These are phyloP conservation scores for Acanthornis magna DNA, from an alignment of 2,797 vertebrate species.

Conservation along the genomic window DNA sequence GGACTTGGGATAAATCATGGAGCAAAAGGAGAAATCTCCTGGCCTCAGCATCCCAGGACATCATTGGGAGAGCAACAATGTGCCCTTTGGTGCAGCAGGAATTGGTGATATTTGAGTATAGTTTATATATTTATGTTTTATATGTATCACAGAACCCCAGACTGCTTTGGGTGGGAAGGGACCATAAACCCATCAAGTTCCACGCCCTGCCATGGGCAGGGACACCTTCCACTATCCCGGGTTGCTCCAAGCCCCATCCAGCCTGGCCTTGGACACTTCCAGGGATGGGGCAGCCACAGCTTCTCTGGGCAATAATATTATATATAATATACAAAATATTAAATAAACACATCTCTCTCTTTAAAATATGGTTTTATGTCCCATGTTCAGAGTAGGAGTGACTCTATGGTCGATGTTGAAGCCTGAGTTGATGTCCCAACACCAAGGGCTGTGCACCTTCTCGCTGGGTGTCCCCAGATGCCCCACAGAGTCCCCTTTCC, in stretches of 20 bases:
- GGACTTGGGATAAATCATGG: neutral
- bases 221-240: neutral
- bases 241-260: rapidly evolving
- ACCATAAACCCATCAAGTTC: neutral
- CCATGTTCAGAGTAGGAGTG: neutral
- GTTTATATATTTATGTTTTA: neutral
- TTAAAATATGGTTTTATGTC: neutral
- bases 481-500: neutral
- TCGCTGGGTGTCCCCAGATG: neutral
- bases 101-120: too few relatives aligned
- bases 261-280: neutral
- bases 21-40: neutral
- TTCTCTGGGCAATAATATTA: neutral
- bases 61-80: neutral
- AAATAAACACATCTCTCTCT: neutral
- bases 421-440: too few relatives aligned
- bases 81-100: neutral
- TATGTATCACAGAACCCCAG: neutral
- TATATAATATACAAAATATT: neutral
- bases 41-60: neutral
- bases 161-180: neutral
- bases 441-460: neutral
- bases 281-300: neutral
- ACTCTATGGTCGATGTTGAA: neutral
- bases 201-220: neutral